A percentile compares a stretch with the other conserved stretches of the same genome.
Evolutionary conservation across 23 tunicate genomes (phyloP).

Genomic region (Styela clava): DNA sequence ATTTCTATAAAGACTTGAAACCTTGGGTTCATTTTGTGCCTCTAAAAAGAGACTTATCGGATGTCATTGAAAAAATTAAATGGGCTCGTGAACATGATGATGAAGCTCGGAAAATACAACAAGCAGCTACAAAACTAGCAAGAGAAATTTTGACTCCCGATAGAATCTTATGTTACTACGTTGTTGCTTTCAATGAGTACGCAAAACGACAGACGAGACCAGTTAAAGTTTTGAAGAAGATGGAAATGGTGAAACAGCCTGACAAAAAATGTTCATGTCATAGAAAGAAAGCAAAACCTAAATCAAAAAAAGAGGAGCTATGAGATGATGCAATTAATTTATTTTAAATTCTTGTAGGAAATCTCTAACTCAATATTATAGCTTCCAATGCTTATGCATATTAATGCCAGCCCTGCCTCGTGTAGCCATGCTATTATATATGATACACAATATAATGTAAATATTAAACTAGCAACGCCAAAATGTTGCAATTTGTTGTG

Average conservation of each 20-base stretch:
- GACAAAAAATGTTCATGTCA: slow-evolving; percentile 41
- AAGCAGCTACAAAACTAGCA: slow-evolving; percentile 78
- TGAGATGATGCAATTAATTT: too few species aligned
- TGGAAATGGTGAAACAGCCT: slow-evolving; percentile 78
- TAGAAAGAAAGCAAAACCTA: slow-evolving; percentile 30
- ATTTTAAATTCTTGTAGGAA: too few species aligned
- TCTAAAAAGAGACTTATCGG: slow-evolving; percentile 58
- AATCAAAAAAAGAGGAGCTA: slow-evolving; percentile 24
- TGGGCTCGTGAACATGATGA: slow-evolving; percentile 91
- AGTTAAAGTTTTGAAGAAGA: slow-evolving; percentile 50
- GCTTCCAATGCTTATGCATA: too few species aligned
- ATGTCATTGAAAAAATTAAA: slow-evolving; percentile 66
- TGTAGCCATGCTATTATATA: too few species aligned
- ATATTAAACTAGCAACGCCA: too few species aligned
- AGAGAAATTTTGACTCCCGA: slow-evolving; percentile 78
- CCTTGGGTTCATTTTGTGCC: slow-evolving; percentile 81
- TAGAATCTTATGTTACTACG: slow-evolving; percentile 82
- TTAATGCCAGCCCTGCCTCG: too few species aligned
- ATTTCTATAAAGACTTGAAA: slow-evolving; percentile 72
- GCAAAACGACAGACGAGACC: slow-evolving; percentile 54
- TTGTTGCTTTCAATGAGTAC: slow-evolving; percentile 59
- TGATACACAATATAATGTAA: too few species aligned
- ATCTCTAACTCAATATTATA: too few species aligned
- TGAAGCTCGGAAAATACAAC: slow-evolving; percentile 72
- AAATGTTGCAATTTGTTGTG: too few species aligned